Percentiles rank a stretch among this genome's conserved stretches.
Evolutionary conservation across 1,140 invertebrate species (phyloP).

Genomic region (Formica selysi): DNA sequence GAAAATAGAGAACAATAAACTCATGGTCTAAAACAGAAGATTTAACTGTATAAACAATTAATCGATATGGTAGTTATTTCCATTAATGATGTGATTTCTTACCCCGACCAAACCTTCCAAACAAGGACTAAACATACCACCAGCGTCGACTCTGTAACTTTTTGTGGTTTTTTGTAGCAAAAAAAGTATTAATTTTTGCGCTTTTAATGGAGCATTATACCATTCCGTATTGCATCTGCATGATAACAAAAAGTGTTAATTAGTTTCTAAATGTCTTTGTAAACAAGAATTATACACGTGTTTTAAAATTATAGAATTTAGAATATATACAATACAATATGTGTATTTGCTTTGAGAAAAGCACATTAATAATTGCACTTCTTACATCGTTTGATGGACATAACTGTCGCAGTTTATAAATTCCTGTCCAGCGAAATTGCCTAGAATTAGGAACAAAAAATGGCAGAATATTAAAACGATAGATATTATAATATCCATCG

Average conservation of each 20-base stretch:
- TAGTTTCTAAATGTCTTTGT: neutral
- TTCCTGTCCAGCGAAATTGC: constrained; percentile 33
- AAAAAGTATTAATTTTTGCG: constrained; percentile 31
- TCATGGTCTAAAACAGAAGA: constrained; percentile 17
- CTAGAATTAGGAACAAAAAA: neutral
- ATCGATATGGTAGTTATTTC: neutral
- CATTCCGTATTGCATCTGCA: constrained; percentile 33
- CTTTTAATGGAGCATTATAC: constrained; percentile 40
- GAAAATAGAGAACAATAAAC: neutral
- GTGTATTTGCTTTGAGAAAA: neutral
- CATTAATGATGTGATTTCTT: neutral
- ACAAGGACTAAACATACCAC: constrained; percentile 25
- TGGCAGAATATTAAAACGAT: neutral
- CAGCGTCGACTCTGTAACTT: constrained; percentile 34
- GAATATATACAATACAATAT: neutral
- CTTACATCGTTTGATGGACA: constrained; percentile 8
- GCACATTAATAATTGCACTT: neutral
- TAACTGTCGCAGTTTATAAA: constrained; percentile 1
- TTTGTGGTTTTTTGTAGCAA: constrained; percentile 21
- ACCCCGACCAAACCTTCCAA: constrained; percentile 19
- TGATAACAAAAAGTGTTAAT: neutral
- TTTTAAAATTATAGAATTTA: neutral
- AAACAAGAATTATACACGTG: neutral
- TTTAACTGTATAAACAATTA: neutral
- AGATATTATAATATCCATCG: neutral